Evolutionary conservation across 2,113 vertebrate genomes (phyloP), one percentile per base, ranked within the genome.

Genomic region (Gobio gobio): DNA sequence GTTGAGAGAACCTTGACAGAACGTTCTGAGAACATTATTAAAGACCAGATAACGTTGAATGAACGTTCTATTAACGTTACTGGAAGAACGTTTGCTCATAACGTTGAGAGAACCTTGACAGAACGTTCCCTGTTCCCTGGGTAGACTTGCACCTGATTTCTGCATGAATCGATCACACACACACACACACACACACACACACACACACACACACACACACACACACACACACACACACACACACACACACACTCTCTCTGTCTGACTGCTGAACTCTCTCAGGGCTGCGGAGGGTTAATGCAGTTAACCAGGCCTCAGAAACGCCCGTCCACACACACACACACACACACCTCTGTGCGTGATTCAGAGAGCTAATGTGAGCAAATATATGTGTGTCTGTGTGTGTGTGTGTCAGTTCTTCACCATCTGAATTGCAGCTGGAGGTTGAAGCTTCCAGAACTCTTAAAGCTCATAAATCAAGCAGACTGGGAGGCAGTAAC

Each of bases 401-500:
- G 40, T 40, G 40, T 40, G 40, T 64, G 61, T 36, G 29, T 22
- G 24, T 29, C 47, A 29, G 18, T 78, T 58, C 29, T 36, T 58
- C 51, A 22, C 29, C 81, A 68, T 83, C 81, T 72, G 68, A 83
- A 24, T 22, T 40, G 49, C 29, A 73, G 68, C 64, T 72, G 68
- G 45, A 73, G 22, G 33, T 73, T 14, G 20, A 83, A 20, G 68
- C 54, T 59, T 36, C 33, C 68, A 73, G 36, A 72, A 40, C 33
- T 29, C 36, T 59, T 14, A 26, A 78, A 36, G 49, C 76, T 73
- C 68, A 70, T 83, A 59, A 83, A 73, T 59, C 82, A 83, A 74
- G 5, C 13, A 43, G 16, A 51, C 33, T 14, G 14, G 29, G 4
- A 20, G 75, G 22, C 36, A 45, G 8, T n/a, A 3, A 16, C 72